Conservation (phyloP, 2,888 invertebrate species). For the Limnephilus marmoratus region DNA sequence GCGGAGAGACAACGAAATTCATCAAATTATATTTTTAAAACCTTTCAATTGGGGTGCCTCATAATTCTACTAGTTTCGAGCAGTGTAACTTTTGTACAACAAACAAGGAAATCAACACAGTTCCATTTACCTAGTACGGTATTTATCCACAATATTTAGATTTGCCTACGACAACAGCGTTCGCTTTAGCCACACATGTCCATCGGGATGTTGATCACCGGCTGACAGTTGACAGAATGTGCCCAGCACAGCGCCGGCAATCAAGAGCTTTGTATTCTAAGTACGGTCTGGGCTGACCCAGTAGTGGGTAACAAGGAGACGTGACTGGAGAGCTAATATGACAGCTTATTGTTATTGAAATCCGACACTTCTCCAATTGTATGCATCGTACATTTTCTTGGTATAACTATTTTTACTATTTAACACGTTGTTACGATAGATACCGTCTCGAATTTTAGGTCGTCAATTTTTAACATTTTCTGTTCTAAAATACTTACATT, state of each 20-base stretch:
- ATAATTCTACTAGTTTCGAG: neutral
- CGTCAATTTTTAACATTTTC: neutral
- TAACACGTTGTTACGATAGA: neutral
- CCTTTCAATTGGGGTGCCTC: neutral
- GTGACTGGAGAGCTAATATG: neutral
- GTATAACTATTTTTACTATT: neutral
- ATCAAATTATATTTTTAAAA: neutral
- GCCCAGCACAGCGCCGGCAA: neutral
- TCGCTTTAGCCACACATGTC: neutral
- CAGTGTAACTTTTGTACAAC: neutral
- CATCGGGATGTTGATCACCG: slow-evolving; percentile 2
- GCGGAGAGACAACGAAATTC: too few species aligned
- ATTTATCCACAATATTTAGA: neutral
- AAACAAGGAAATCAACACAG: neutral
- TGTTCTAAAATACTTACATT: neutral
- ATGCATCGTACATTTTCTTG: neutral
- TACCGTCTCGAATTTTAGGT: neutral
- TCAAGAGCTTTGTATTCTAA: slow-evolving; percentile 3
- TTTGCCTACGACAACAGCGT: neutral
- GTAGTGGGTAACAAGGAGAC: slow-evolving; percentile 2
- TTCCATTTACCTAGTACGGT: neutral
- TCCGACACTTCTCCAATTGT: neutral
- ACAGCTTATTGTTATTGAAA: neutral
- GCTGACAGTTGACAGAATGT: neutral
- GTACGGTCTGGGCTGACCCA: neutral